Evolutionary conservation across 1,140 invertebrate species (phyloP).

Genomic region (Pemphigus obesinymphae): DNA sequence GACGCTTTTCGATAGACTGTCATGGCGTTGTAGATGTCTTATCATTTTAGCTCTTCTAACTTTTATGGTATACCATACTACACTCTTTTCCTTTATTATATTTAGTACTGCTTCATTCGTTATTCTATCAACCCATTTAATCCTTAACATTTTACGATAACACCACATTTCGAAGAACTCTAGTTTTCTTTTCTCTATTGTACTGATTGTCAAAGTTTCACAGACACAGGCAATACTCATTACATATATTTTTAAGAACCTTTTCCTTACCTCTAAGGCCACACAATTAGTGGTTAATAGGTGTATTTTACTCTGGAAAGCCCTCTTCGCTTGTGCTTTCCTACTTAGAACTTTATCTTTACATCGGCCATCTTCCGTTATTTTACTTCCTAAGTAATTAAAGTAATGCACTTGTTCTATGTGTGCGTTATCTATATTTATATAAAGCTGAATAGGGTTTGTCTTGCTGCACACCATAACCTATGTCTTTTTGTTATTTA

Average conservation of each 20-base stretch:
- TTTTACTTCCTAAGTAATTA: background rate
- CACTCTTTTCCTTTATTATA: slow-evolving; percentile 1
- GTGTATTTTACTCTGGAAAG: background rate
- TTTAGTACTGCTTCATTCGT: slow-evolving; percentile 15
- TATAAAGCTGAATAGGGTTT: background rate
- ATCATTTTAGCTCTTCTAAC: slow-evolving; percentile 13
- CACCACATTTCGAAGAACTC: slow-evolving; percentile 36
- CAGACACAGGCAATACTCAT: slow-evolving; percentile 4
- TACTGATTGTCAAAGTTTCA: slow-evolving; percentile 25
- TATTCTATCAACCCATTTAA: slow-evolving; percentile 23
- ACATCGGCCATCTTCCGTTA: background rate
- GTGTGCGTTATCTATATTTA: background rate
- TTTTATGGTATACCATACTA: background rate
- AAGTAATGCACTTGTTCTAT: background rate
- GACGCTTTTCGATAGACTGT: background rate
- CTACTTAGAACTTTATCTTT: background rate
- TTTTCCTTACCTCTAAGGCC: background rate
- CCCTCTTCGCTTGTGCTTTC: background rate
- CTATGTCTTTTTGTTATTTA: background rate
- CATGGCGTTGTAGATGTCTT: slow-evolving; percentile 3
- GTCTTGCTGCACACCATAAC: background rate
- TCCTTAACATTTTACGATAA: slow-evolving; percentile 34
- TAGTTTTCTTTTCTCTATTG: background rate
- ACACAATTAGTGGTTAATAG: background rate
- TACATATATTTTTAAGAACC: background rate